Evolutionary conservation across 2,888 invertebrate genomes (phyloP), one percentile per base, ranked within the genome.

Genomic region (Cephus pulcher): DNA sequence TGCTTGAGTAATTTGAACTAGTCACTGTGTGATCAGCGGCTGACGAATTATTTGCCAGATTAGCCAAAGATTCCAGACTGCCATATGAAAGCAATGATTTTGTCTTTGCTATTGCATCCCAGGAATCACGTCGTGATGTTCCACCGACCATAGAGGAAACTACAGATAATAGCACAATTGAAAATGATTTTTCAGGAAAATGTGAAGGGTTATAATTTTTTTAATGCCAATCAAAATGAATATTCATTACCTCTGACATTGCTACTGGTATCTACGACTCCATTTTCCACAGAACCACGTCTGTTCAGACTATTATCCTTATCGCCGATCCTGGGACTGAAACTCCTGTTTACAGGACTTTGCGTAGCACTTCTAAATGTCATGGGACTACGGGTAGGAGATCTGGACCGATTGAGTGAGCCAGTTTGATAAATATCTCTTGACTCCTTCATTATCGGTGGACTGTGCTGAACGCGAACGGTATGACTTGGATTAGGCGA

Each of bases 61-160:
- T 95, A 30, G 95, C 95, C 78, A 95, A 91, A 0, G 95, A 95
- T 88, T 96, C 96, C 78, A 96, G 92, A 84, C 95, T 96, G 84
- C 94, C 93, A 85, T 94, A 93, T 0, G 95, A 95, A 74, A 96
- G 92, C 91, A 96, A 93, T 82, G 96, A 95, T 88, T 95, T 94
- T 1, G 96, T 96, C 91, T 96, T 96, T 78, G 96, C 95, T 78
- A 97, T 94, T 11, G 95, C 95, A 87, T 97, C 97, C 96, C 97
- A 97, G 34, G 96, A 96, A 87, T 97, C 96, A 76, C 95, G 93
- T 79, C 96, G 93, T 0, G 93, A 92, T 4, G 93, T 90, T 1
- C 93, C 92, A 37, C 94, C 93, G 80, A 93, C 93, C 83, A 93
- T 90, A 2, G 94, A 93, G 1, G 95, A 95, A 4, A 95, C 95